phyloP scores from a whole-genome alignment of 2,888 invertebrate genomes.

The Torymus texanus region DNA sequence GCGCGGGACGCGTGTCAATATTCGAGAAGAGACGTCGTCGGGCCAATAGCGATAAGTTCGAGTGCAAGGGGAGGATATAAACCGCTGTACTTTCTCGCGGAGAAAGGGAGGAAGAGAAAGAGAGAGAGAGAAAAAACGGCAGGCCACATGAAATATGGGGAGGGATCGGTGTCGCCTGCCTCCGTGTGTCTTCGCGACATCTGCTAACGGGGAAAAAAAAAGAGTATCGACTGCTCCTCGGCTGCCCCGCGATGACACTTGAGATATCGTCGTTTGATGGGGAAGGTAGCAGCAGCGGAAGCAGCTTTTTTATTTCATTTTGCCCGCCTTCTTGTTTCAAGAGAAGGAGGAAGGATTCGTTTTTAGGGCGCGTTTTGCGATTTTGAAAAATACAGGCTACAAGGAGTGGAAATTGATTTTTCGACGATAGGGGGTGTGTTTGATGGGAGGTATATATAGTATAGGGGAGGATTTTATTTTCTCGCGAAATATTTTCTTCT shows the following conservation, averaged over 20 bases:
- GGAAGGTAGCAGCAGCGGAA: neutral
- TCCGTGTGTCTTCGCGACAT: slow-evolving; percentile 41
- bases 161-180: slow-evolving; percentile 11
- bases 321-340: neutral
- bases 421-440: neutral
- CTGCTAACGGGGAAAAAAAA: slow-evolving; percentile 41
- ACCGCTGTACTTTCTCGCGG: slow-evolving; percentile 25
- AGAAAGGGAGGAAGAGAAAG: slow-evolving; percentile 6
- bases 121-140: neutral
- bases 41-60: slow-evolving; percentile 49
- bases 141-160: slow-evolving; percentile 36
- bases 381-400: slow-evolving; percentile 24
- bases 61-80: slow-evolving; percentile 15
- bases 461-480: neutral
- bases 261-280: slow-evolving; percentile 44
- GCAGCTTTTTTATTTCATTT: slow-evolving; percentile 47
- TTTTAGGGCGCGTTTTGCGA: slow-evolving; percentile 6
- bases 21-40: slow-evolving; percentile 38
- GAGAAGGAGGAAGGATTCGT: slow-evolving; percentile 17
- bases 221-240: slow-evolving; percentile 45
- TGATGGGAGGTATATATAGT: neutral
- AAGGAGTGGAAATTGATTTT: slow-evolving; percentile 34
- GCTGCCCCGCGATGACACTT: slow-evolving; percentile 41
- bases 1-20: slow-evolving; percentile 47
- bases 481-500: neutral